These are phyloP conservation scores for Pipistrellus pipistrellus DNA, from an alignment of 2,797 vertebrate genomes.

Conservation along the genomic window DNA sequence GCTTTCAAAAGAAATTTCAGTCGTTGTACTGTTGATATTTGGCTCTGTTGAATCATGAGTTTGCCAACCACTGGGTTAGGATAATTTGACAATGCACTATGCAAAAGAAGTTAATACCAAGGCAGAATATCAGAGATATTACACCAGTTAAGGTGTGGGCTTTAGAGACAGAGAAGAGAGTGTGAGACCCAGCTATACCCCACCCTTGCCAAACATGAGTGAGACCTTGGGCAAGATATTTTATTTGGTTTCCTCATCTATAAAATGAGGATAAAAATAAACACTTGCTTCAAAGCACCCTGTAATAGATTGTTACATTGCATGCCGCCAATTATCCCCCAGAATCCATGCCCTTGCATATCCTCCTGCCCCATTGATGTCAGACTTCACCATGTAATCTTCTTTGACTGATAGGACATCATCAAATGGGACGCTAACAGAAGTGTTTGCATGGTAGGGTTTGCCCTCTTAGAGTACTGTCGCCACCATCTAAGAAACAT, in stretches of 20 bases:
- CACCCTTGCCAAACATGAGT: background rate
- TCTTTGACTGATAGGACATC: background rate
- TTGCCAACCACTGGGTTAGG: background rate
- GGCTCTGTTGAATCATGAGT: too few species aligned
- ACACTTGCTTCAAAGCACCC: background rate
- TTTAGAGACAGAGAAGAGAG: background rate
- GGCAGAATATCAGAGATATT: background rate
- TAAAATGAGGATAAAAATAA: background rate
- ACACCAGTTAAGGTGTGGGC: background rate
- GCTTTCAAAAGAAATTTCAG: too few species aligned
- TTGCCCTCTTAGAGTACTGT: background rate
- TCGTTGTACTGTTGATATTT: too few species aligned
- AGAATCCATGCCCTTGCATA: background rate
- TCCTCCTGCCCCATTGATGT: background rate
- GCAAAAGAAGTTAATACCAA: background rate
- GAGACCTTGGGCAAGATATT: background rate
- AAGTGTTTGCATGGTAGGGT: background rate
- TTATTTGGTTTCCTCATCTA: background rate
- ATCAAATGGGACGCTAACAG: background rate
- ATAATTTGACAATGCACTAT: background rate
- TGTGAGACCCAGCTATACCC: background rate
- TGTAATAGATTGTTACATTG: background rate
- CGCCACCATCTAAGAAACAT: background rate
- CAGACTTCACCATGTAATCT: background rate
- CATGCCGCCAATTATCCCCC: rapidly evolving